phyloP scores from a whole-genome alignment of 35 echinoderm and acorn worm species.

The Ophiothrix spiculata region DNA sequence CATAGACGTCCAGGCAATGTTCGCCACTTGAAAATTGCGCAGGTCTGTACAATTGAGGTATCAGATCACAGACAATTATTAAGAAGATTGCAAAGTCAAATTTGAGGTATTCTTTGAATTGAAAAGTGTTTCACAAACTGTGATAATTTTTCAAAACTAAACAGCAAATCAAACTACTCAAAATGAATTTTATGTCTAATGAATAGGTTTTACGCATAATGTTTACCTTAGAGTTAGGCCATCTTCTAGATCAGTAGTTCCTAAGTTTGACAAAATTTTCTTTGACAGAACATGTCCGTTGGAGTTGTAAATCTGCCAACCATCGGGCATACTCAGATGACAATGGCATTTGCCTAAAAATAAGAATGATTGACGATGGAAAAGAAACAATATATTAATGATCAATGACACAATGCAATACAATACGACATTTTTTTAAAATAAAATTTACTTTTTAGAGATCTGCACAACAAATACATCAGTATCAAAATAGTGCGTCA shows the following conservation, averaged over 20 bases:
- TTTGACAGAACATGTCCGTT: background rate
- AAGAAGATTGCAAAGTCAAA: background rate
- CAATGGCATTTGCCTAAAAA: constrained; percentile 37
- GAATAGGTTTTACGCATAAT: background rate
- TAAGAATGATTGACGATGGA: too few species aligned
- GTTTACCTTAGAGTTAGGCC: constrained; percentile 33
- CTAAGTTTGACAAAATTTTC: constrained; percentile 10
- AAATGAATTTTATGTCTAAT: background rate
- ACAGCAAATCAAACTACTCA: background rate
- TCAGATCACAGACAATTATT: background rate
- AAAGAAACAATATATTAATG: too few species aligned
- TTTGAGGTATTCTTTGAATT: background rate
- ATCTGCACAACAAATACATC: background rate
- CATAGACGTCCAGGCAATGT: constrained; percentile 38
- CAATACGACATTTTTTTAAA: background rate
- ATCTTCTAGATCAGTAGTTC: background rate
- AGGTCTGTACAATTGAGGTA: too few species aligned
- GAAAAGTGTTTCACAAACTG: background rate
- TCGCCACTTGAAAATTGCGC: constrained; percentile 12
- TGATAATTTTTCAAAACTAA: background rate
- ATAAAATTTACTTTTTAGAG: background rate
- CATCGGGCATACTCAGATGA: constrained; percentile 39
- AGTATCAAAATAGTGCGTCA: background rate
- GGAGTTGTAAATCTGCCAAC: constrained; percentile 28
- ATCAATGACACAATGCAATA: too few species aligned